Percentiles rank a stretch among this genome's conserved stretches.
phyloP scores from a whole-genome alignment of 2,888 invertebrate species.

The Conchocele bisecta region DNA sequence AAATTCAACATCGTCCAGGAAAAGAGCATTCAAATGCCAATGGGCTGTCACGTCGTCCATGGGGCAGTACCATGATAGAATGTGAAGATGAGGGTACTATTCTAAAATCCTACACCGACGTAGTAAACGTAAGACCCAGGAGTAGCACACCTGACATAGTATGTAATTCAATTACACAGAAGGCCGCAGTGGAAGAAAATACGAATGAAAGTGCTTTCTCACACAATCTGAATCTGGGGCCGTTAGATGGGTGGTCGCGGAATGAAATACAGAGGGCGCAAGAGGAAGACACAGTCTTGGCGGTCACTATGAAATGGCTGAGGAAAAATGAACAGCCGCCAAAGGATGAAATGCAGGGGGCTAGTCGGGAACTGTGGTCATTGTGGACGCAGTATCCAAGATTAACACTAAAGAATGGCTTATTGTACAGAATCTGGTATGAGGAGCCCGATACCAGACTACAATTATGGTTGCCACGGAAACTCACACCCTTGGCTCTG shows the following conservation, averaged over 20 bases:
- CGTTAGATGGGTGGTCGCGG: neutral
- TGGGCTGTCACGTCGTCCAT: neutral
- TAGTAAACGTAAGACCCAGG: too few relatives aligned
- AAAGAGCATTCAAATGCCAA: neutral
- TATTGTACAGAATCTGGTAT: slow-evolving; percentile 8
- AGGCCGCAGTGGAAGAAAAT: too few relatives aligned
- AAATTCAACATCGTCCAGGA: slow-evolving; percentile 1
- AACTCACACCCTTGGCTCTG: neutral
- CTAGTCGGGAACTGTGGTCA: slow-evolving; percentile 8
- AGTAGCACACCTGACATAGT: too few relatives aligned
- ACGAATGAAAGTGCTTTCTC: too few relatives aligned
- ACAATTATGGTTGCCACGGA: neutral
- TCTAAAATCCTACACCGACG: too few relatives aligned
- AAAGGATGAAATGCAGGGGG: neutral
- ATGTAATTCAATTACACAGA: too few relatives aligned
- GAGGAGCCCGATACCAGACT: neutral
- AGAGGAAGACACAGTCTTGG: neutral
- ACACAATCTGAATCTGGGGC: slow-evolving; percentile 4
- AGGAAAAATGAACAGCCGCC: neutral
- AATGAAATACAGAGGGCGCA: neutral
- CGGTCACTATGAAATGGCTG: neutral
- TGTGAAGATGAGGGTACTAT: too few relatives aligned
- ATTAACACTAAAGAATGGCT: neutral
- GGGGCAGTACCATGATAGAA: too few relatives aligned
- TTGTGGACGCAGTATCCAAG: slow-evolving; percentile 11